Evolutionary conservation across 2,797 vertebrate genomes (phyloP).

Genomic region (Poeciliopsis turneri): DNA sequence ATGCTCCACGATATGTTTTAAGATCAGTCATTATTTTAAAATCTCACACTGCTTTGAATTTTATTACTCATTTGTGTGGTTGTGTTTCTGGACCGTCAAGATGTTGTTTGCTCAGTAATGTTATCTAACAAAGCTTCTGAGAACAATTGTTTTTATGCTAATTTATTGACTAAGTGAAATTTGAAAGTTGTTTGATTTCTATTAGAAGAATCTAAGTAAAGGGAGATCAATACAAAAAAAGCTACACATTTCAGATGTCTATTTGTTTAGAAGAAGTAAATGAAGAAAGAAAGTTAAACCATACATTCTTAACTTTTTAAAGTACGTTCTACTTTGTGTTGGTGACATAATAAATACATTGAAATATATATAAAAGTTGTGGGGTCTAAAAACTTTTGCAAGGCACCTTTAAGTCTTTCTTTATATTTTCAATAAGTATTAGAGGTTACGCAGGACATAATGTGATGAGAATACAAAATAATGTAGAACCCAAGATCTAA

Average conservation of each 20-base stretch:
- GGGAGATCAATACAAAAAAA: background rate
- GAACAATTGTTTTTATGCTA: background rate
- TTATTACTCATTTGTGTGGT: background rate
- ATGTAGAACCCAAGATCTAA: background rate
- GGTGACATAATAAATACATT: background rate
- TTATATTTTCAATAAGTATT: background rate
- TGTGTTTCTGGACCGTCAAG: background rate
- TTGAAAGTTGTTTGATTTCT: background rate
- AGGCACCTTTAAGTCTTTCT: background rate
- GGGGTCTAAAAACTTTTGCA: background rate
- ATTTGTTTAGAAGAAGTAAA: background rate
- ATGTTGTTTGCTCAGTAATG: background rate
- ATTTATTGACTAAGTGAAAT: background rate
- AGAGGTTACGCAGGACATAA: slow-evolving; percentile 5
- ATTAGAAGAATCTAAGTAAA: background rate
- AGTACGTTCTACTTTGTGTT: background rate
- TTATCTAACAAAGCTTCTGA: background rate
- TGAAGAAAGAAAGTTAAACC: background rate
- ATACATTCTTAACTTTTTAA: background rate
- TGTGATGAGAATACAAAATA: slow-evolving; percentile 1
- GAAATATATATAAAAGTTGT: background rate
- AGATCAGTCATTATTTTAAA: background rate
- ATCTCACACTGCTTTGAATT: background rate
- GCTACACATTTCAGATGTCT: background rate
- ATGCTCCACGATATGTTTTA: background rate